Evolutionary conservation across 2,797 vertebrate species (phyloP).

Genomic region (Parotocinclus haroldoi): DNA sequence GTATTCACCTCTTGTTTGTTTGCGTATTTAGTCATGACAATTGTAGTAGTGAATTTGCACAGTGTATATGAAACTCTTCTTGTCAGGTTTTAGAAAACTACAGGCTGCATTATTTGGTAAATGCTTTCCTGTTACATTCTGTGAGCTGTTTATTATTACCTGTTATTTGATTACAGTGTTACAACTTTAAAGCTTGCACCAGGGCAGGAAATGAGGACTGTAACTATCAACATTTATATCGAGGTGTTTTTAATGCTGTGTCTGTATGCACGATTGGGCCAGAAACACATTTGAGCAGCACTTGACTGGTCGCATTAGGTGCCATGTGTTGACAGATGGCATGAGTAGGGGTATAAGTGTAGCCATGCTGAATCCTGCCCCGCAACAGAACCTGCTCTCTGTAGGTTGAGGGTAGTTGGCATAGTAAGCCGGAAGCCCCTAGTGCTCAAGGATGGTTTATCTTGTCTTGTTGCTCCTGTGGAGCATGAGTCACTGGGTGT

Average conservation of each 20-base stretch:
- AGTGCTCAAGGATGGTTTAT: conserved; percentile 61
- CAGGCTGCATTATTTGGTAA: no score
- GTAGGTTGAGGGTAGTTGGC: conserved; percentile 65
- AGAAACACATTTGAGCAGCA: conserved; percentile 18
- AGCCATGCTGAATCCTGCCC: conserved; percentile 40
- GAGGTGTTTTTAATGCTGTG: neutral
- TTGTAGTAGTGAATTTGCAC: no score
- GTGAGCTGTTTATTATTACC: no score
- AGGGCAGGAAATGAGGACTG: no score
- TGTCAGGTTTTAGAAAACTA: no score
- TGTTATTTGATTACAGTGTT: no score
- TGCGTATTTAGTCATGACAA: no score
- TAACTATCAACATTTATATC: neutral
- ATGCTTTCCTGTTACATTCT: no score
- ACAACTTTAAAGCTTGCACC: no score
- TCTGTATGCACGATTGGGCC: neutral
- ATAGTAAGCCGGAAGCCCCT: conserved; percentile 66
- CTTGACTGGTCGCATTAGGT: conserved; percentile 28
- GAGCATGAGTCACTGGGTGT: conserved; percentile 49
- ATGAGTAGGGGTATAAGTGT: conserved; percentile 39
- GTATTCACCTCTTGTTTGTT: no score
- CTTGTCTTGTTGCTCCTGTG: conserved; percentile 59
- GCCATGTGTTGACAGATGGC: conserved; percentile 49
- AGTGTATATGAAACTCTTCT: no score
- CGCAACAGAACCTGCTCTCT: conserved; percentile 54